Base-by-base conservation (phyloP, 53 echinoderm and acorn worm genomes). In the Apostichopus leukothele region DNA sequence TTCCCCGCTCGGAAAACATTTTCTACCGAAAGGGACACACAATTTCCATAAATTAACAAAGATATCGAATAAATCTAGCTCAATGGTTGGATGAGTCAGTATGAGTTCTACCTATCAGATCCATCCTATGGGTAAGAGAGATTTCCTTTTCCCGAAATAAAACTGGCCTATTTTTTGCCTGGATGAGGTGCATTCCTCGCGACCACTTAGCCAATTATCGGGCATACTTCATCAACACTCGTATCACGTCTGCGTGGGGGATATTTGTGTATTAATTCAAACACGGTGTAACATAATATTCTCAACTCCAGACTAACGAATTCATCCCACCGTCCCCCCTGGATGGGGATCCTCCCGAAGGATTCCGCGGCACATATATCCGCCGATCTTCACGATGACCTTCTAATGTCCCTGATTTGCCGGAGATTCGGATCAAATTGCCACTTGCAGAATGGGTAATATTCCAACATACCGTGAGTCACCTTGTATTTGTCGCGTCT, bases 331-430 rank as follows among this genome's bases (percentile, higher is more conserved):
- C 4, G 18, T 19, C 6, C 18, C 71, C 71, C 20, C 71, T 6
- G 71, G 18, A 19, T 19, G 18, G 71, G 71, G 71, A 71, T 71
- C 71, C 71, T 71, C 71, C 71, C 14, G 21, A 39, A 71, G 71
- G 18, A 13, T 18, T 71, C 71, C 18, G 20, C 71, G 16, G 13
- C 71, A 19, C 6, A 71, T 71, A 6, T n/a, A 16, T n/a, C 18
- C 71, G 6, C 18, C 18, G 20, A 54, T 54, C 22, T 18, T 81
- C 53, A 81, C 59, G 23, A 81, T 81, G 81, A 81, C 81, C 57
- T 81, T 59, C 81, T 81, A 20, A 55, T 81, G 81, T 81, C 81
- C 55, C 81, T 81, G 81, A 81, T 81, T 81, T 81, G 81, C 57
- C 6, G 60, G 81, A 9, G 60, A 81, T 54, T 50, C 81, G 57